phyloP scores from a whole-genome alignment of 1,140 invertebrate species.

The Eumaeus atala region DNA sequence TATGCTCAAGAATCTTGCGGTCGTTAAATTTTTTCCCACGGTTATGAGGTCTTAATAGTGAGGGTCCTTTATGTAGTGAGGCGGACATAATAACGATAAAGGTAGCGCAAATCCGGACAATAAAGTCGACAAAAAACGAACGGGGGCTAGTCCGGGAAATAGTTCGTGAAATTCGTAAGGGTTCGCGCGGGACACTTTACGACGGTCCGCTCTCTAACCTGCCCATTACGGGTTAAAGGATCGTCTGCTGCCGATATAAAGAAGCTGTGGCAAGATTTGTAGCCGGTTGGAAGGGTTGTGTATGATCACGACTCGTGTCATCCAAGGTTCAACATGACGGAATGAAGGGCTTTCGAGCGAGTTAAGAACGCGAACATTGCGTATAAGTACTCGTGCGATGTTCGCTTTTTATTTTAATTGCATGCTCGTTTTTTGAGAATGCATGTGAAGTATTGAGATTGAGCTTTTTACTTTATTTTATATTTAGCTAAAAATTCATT shows the following conservation, averaged over 20 bases:
- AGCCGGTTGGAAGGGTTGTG: conserved; percentile 68
- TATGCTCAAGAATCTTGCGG: conserved; percentile 18
- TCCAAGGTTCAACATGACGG: conserved; percentile 68
- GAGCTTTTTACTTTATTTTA: no score
- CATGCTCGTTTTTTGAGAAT: conserved; percentile 14
- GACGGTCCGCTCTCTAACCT: conserved; percentile 69
- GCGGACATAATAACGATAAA: conserved; percentile 72
- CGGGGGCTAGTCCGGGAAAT: conserved; percentile 67
- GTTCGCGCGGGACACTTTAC: conserved; percentile 64
- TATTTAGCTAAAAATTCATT: no score
- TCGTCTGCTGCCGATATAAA: conserved; percentile 66
- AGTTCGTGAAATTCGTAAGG: conserved; percentile 71
- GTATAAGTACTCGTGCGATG: conserved; percentile 19
- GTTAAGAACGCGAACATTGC: conserved; percentile 40
- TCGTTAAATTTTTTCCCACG: conserved; percentile 60
- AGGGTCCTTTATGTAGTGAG: conserved; percentile 66
- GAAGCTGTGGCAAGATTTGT: conserved; percentile 71
- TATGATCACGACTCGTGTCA: conserved; percentile 62
- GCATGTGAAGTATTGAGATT: no score
- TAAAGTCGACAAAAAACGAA: conserved; percentile 69
- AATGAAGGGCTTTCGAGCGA: conserved; percentile 59
- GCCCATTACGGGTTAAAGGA: conserved; percentile 71
- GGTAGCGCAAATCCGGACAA: conserved; percentile 72
- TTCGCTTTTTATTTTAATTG: conserved; percentile 31
- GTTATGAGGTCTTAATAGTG: conserved; percentile 72